These are phyloP conservation scores for Rhagophthalmus giganteus DNA, from an alignment of 2,888 invertebrate genomes.

Conservation along the genomic window DNA sequence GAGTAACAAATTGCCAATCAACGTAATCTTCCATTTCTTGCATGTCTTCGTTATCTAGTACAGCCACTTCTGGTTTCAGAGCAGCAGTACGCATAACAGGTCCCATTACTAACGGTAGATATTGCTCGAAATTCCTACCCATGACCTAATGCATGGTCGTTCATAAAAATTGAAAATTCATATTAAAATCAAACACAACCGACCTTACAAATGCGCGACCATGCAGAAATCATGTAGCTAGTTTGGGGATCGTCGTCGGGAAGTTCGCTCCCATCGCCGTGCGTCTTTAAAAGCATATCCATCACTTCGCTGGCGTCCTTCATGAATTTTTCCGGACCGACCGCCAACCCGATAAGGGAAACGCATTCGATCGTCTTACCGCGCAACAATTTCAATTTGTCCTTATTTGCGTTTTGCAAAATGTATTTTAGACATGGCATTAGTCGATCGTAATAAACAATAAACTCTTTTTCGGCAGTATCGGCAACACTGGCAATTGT, in stretches of 20 bases:
- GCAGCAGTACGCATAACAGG: constrained; percentile 90
- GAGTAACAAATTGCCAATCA: constrained; percentile 92
- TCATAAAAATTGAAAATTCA: background rate
- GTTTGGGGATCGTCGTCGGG: constrained; percentile 97
- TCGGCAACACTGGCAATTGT: constrained; percentile 98
- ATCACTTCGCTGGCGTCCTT: constrained; percentile 93
- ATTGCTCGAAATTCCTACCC: constrained; percentile 86
- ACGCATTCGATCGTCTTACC: constrained; percentile 99
- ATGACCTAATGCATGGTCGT: constrained; percentile 41
- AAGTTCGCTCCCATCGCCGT: constrained; percentile 78
- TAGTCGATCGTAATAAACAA: constrained; percentile 87
- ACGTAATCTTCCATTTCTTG: constrained; percentile 82
- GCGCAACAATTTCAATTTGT: constrained; percentile 85
- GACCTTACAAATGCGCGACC: constrained; percentile 96
- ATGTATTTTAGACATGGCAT: constrained; percentile 97
- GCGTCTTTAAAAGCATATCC: constrained; percentile 90
- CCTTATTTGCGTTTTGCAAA: constrained; percentile 87
- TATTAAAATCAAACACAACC: constrained; percentile 17
- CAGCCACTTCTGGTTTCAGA: constrained; percentile 90
- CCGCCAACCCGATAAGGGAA: constrained; percentile 91
- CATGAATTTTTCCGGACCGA: constrained; percentile 83
- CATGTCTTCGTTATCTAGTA: constrained; percentile 84
- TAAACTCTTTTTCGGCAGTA: constrained; percentile 95
- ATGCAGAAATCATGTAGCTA: constrained; percentile 96
- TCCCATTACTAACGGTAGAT: constrained; percentile 93